Evolutionary conservation across 2,113 vertebrate genomes (phyloP).

Genomic region (Aspidoscelis tigris): DNA sequence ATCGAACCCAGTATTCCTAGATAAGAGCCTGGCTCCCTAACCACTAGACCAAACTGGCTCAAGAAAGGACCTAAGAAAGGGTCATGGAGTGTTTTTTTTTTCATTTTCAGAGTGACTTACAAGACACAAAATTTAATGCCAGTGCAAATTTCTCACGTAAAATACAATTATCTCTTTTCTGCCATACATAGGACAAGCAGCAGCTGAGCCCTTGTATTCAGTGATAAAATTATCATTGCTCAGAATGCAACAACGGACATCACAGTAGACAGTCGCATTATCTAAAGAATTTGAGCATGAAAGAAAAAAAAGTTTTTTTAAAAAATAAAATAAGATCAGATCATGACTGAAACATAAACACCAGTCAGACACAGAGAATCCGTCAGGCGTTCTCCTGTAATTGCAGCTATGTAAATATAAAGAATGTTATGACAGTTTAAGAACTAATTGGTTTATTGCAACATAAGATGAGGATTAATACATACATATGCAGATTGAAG

Average conservation of each 20-base stretch:
- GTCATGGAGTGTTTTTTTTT: background rate
- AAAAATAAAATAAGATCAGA: background rate
- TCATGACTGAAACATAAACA: constrained; percentile 11
- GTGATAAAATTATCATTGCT: background rate
- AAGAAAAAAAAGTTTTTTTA: background rate
- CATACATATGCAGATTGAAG: background rate
- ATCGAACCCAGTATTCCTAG: too few species aligned
- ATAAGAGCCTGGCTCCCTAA: too few species aligned
- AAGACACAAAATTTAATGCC: background rate
- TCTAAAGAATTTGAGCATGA: background rate
- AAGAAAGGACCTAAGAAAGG: too few species aligned
- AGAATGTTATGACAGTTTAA: constrained; percentile 16
- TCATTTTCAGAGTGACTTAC: background rate
- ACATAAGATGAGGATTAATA: constrained; percentile 15
- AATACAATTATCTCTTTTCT: constrained; percentile 22
- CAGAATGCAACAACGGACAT: constrained; percentile 6
- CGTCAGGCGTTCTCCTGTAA: background rate
- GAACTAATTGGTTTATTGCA: constrained; percentile 15
- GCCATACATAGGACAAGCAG: constrained; percentile 9
- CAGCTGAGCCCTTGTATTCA: background rate
- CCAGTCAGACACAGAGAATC: constrained; percentile 10
- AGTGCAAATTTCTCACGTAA: background rate
- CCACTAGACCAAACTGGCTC: too few species aligned
- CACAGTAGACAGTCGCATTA: background rate
- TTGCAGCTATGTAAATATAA: constrained; percentile 18